Evolutionary conservation across 2,113 vertebrate species (phyloP), one percentile per base, ranked within the genome.

Genomic region (Bucco capensis): DNA sequence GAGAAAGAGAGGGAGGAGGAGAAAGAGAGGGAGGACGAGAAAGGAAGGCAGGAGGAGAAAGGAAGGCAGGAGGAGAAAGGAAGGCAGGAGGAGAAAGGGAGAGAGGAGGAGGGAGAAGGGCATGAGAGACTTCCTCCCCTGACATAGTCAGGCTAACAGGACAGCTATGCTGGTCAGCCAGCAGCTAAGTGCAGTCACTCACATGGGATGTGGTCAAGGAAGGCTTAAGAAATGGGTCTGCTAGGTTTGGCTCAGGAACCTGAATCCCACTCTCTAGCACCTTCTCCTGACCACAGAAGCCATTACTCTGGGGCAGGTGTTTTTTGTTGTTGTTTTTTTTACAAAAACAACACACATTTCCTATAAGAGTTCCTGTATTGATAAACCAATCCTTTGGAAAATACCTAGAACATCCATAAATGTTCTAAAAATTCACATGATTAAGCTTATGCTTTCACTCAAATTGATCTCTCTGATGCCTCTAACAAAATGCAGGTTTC

Each of bases 401-500:
- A 65, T 76, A 87, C 66, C 54, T 82, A 54, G 66, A 84, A 61
- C 19, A 58, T 51, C 56, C 89, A 88, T 30, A 70, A 89, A 85
- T 51, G 47, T 35, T 66, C 37, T 58, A 80, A 89, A 85, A 86
- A 62, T 47, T 79, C 71, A 65, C 27, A 10, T 58, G 42, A 80
- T 86, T 66, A 75, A 89, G 56, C 27, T 88, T 89, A 85, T 67
- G 54, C 72, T 77, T 91, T 77, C 79, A 83, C 56, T 88, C 86
- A 80, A 71, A 62, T 74, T 83, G 89, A 89, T 79, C 85, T 83
- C 82, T 62, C 40, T 58, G 60, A 89, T 75, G 87, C 58, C 81
- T 89, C 71, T 79, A 93, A 95, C 70, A 83, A 94, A 77, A 66
- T 74, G 64, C 83, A 91, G 64, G 60, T 91, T 85, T 91, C 72